These are phyloP conservation scores for Euglossa dilemma DNA, from an alignment of 1,140 invertebrate species.

Conservation along the genomic window DNA sequence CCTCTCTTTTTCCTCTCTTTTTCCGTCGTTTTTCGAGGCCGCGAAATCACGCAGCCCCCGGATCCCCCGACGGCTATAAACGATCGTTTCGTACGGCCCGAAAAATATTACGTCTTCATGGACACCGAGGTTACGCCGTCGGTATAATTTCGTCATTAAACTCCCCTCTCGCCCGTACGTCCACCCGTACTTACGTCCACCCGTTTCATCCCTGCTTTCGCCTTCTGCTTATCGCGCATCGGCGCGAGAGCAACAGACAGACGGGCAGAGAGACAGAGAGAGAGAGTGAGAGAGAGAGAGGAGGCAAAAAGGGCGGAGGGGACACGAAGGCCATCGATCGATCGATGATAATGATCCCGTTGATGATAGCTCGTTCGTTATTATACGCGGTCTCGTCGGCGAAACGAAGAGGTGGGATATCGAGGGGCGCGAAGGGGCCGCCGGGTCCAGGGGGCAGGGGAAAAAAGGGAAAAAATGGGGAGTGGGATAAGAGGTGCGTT, in stretches of 20 bases:
- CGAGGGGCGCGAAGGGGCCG: not conserved
- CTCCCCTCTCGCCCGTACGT: not conserved
- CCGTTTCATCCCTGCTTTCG: constrained; percentile 29
- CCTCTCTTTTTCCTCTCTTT: no score
- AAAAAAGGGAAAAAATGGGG: constrained; percentile 21
- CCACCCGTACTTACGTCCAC: no score
- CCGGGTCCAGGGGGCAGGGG: constrained; percentile 1
- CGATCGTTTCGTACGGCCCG: constrained; percentile 31
- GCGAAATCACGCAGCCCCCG: constrained; percentile 19
- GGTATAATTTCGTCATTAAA: constrained; percentile 77
- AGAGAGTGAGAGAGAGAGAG: constrained; percentile 25
- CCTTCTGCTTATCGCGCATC: constrained; percentile 31
- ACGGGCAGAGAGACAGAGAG: not conserved
- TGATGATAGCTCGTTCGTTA: constrained; percentile 75
- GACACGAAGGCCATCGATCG: constrained; percentile 54
- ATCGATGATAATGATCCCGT: constrained; percentile 75
- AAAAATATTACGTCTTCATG: constrained; percentile 66
- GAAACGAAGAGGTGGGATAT: not conserved
- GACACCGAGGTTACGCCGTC: constrained; percentile 56
- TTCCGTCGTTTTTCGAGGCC: constrained; percentile 35
- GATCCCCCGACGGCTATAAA: constrained; percentile 32
- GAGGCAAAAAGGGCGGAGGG: constrained; percentile 25
- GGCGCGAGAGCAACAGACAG: constrained; percentile 20
- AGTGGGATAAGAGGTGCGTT: constrained; percentile 58
- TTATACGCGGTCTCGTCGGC: constrained; percentile 48